Conservation (phyloP, 1,140 invertebrate species). For the Parasteatoda tepidariorum region DNA sequence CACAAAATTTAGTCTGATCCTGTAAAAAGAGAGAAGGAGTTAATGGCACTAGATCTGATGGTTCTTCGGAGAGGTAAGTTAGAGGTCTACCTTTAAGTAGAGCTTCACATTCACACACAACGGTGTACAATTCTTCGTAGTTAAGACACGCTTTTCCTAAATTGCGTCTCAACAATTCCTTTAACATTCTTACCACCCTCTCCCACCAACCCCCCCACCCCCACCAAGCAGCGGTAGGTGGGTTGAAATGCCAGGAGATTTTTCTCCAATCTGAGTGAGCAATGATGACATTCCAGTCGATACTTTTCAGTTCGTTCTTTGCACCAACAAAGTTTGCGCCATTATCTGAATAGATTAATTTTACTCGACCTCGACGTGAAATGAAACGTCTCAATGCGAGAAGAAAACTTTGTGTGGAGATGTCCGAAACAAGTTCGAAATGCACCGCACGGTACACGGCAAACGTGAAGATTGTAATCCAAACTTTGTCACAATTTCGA, state of each 20-base stretch:
- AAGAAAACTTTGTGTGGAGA: slow-evolving; percentile 19
- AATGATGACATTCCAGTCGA: neutral
- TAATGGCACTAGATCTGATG: slow-evolving; percentile 64
- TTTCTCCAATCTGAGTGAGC: neutral
- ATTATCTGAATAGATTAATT: slow-evolving; percentile 30
- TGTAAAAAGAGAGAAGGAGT: slow-evolving; percentile 62
- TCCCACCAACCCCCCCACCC: slow-evolving; percentile 1
- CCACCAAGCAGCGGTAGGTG: slow-evolving; percentile 1
- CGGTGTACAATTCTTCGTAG: slow-evolving; percentile 65
- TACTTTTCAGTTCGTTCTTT: neutral
- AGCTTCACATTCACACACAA: slow-evolving; percentile 65
- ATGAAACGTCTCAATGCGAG: slow-evolving; percentile 26
- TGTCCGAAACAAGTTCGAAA: slow-evolving; percentile 35
- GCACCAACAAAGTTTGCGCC: slow-evolving; percentile 34
- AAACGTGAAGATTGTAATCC: slow-evolving; percentile 69
- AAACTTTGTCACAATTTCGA: slow-evolving; percentile 60
- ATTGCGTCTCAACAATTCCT: slow-evolving; percentile 49
- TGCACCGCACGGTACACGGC: slow-evolving; percentile 63
- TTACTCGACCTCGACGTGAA: slow-evolving; percentile 63
- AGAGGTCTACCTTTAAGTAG: slow-evolving; percentile 67
- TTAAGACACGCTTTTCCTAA: slow-evolving; percentile 61
- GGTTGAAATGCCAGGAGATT: neutral
- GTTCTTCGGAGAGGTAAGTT: slow-evolving; percentile 65
- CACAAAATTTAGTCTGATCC: neutral
- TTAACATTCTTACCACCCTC: neutral